phyloP scores from a whole-genome alignment of 2,113 vertebrate species.

The Eira barbara region DNA sequence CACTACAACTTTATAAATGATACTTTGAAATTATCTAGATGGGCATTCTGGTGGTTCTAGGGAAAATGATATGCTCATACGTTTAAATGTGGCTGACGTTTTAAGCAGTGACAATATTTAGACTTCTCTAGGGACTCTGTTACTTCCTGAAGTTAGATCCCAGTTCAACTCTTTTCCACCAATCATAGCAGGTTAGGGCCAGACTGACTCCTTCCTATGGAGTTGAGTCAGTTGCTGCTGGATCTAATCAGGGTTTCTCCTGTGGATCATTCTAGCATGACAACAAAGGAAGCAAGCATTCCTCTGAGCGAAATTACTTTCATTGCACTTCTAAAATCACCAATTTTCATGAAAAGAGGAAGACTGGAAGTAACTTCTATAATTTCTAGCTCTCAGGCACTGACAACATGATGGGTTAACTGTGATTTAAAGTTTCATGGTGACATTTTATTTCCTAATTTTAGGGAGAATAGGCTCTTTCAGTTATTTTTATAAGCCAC shows the following conservation, averaged over 20 bases:
- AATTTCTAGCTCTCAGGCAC: neutral
- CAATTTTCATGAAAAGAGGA: conserved; percentile 27
- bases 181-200: neutral
- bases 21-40: neutral
- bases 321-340: neutral
- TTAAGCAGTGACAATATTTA: neutral
- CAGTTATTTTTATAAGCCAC: neutral
- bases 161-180: neutral
- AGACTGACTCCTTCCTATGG: neutral
- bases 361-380: neutral
- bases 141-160: neutral
- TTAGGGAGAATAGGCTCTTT: neutral
- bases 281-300: neutral
- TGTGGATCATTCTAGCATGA: neutral
- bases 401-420: neutral
- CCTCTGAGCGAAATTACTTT: neutral
- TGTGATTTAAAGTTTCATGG: neutral
- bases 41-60: neutral
- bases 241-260: neutral
- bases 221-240: neutral
- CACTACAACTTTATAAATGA: neutral
- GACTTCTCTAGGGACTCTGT: neutral
- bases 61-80: neutral
- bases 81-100: neutral
- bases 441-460: conserved; percentile 4